Conservation (phyloP, 2,113 vertebrate species). For the Ardeotis arabs region DNA sequence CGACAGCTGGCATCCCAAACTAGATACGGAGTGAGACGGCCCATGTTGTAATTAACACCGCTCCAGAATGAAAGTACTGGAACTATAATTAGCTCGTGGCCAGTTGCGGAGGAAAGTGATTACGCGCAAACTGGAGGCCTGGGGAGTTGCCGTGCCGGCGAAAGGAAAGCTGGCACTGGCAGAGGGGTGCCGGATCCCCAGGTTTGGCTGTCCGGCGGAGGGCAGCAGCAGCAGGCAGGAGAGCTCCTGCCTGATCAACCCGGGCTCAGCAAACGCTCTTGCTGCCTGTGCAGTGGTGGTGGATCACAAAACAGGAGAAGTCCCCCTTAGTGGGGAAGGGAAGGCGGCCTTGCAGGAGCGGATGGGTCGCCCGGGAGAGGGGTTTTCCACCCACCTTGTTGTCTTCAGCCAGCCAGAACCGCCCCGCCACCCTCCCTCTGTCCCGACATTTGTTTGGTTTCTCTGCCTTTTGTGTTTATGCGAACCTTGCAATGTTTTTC, state of each 20-base stretch:
- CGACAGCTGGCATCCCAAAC: not conserved
- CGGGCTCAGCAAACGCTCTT: rapidly evolving
- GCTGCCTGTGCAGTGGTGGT: not conserved
- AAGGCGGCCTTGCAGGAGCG: not conserved
- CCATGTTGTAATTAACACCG: not conserved
- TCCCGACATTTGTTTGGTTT: not conserved
- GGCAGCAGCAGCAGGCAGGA: conserved; percentile 34
- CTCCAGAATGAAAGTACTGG: not conserved
- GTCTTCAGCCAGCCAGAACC: not conserved
- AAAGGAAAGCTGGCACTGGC: not conserved
- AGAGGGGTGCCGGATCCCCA: not conserved
- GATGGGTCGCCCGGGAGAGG: rapidly evolving
- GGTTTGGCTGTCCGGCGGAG: conserved; percentile 1
- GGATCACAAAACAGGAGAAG: not conserved
- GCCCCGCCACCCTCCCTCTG: rapidly evolving
- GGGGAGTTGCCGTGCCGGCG: rapidly evolving
- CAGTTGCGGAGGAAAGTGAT: not conserved
- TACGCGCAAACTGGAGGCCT: not conserved
- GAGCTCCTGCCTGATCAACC: not conserved
- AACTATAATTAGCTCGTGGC: not conserved
- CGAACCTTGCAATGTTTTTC: not conserved
- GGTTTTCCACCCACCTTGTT: not conserved
- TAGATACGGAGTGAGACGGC: not conserved
- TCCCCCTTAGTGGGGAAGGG: not conserved
- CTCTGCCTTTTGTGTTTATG: not conserved